phyloP scores from a whole-genome alignment of 2,113 vertebrate species.

The Microcebus griseorufus region DNA sequence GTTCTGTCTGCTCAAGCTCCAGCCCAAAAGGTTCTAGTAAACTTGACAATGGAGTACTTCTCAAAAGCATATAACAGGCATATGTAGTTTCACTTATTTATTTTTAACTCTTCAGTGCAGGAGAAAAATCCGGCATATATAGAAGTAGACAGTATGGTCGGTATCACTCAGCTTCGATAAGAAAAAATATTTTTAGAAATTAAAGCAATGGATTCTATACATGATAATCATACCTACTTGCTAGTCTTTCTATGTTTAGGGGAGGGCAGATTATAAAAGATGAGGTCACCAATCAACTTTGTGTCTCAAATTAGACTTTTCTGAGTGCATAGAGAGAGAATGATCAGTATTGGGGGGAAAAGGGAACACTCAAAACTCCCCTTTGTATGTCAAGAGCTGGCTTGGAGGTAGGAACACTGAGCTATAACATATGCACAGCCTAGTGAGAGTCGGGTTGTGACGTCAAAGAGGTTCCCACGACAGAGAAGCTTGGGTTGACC shows the following conservation, averaged over 20 bases:
- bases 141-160: background rate
- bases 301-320: background rate
- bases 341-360: accelerated
- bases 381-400: background rate
- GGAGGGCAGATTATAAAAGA: background rate
- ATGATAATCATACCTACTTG: background rate
- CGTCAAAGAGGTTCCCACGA: background rate
- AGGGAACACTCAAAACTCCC: background rate
- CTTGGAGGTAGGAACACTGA: background rate
- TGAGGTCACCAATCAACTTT: background rate
- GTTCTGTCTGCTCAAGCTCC: background rate
- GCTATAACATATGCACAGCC: accelerated
- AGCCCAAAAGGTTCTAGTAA: background rate
- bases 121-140: background rate
- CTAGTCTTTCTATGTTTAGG: background rate
- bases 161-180: background rate
- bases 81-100: background rate
- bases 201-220: background rate
- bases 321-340: background rate
- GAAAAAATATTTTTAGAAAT: background rate
- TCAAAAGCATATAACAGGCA: accelerated
- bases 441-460: background rate
- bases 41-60: accelerated
- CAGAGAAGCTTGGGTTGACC: background rate
- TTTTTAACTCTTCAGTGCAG: background rate